Evolutionary conservation across 2,888 invertebrate genomes (phyloP), one percentile per base, ranked within the genome.

Genomic region (Archips crataeganus): DNA sequence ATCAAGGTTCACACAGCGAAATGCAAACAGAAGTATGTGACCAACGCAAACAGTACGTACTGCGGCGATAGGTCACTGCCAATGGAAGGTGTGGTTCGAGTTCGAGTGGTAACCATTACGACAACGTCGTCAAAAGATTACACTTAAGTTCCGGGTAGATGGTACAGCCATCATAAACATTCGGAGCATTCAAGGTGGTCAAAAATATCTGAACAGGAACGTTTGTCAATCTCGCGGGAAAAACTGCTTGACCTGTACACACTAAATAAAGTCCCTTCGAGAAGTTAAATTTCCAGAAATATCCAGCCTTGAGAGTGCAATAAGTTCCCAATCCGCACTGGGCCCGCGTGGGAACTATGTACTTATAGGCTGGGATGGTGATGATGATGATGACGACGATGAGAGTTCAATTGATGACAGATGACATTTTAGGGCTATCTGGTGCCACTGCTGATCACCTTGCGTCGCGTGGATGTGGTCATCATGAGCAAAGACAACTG

Each of bases 371-470:
- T 23, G 23, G 23, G 1, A 23, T 23, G 23, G 1, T 23, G 23
- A 23, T 23, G 23, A 23, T 23, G 23, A 23, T 23, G 23, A 23
- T 23, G 23, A 23, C 23, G 23, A 23, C 23, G 23, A 23, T 23
- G 23, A 23, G 23, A 23, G 23, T 23, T 23, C 23, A 23, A 23
- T 23, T 13, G 49, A 15, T 34, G 60, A 57, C 6, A 45, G 57
- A 34, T 60, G 11, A 49, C n/a, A 51, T 74, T 84, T 87, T 51
- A 93, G 94, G 92, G 91, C 2, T 93, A 85, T 75, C 79, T 93
- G 57, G 79, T 94, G 51, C 94, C 94, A 5, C 75, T 94, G 69
- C 78, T 93, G 60, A 84, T 92, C n/a, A 2, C 86, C 0, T 78
- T 90, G 10, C 83, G 78, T 8, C 82, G 85, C 4, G 79, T 92